phyloP scores from a whole-genome alignment of 2,888 invertebrate species.

The Synergus japonicus region DNA sequence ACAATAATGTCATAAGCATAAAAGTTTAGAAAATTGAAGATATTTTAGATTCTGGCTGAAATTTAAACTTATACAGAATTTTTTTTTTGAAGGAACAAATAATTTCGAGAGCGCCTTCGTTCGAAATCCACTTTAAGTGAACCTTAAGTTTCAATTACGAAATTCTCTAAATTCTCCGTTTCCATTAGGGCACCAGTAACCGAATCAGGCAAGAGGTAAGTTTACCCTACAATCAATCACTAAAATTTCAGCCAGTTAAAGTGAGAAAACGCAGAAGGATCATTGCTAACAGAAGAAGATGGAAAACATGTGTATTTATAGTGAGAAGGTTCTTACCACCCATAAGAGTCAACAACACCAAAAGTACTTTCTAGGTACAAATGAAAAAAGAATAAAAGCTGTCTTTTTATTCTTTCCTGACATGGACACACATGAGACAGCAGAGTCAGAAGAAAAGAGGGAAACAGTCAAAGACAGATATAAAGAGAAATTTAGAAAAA shows the following conservation, averaged over 20 bases:
- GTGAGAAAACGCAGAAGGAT: neutral
- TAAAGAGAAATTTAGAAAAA: slow-evolving; percentile 6
- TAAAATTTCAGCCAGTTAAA: neutral
- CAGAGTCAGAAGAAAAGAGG: neutral
- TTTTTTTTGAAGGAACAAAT: too few species aligned
- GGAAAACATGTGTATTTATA: slow-evolving; percentile 22
- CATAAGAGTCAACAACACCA: slow-evolving; percentile 1
- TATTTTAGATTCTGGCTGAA: too few species aligned
- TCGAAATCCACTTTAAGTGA: neutral
- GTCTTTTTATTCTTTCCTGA: neutral
- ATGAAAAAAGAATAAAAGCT: neutral
- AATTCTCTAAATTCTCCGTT: neutral
- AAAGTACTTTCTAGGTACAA: neutral
- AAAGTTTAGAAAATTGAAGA: too few species aligned
- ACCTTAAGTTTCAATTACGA: neutral
- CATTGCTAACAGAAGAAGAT: neutral
- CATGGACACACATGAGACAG: neutral
- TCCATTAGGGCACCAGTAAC: neutral
- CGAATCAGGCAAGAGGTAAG: neutral
- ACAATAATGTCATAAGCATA: too few species aligned
- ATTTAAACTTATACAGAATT: too few species aligned
- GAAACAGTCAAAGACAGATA: neutral
- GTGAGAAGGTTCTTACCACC: slow-evolving; percentile 2
- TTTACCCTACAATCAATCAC: neutral
- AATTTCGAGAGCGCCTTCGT: too few species aligned